Evolutionary conservation across 2,113 vertebrate genomes (phyloP).

Genomic region (Sialia sialis): DNA sequence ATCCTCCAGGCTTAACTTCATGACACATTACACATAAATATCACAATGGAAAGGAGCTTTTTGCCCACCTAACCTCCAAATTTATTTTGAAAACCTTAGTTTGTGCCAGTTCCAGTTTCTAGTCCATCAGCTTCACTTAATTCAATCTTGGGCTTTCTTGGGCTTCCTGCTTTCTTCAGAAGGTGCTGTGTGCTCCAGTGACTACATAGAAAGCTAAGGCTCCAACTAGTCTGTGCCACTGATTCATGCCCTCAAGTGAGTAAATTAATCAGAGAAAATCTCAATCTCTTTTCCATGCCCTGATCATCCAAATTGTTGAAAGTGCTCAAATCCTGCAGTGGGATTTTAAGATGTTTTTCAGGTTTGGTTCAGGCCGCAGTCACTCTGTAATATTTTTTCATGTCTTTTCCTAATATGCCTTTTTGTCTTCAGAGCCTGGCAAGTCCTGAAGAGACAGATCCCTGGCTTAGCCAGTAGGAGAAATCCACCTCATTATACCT

Average conservation of each 20-base stretch:
- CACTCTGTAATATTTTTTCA: neutral
- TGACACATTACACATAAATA: neutral
- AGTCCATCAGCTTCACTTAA: neutral
- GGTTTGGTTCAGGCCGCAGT: neutral
- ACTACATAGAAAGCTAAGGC: neutral
- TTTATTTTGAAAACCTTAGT: neutral
- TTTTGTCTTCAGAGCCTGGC: neutral
- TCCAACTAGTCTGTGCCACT: neutral
- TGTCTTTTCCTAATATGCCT: neutral
- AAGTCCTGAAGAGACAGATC: neutral
- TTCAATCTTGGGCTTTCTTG: neutral
- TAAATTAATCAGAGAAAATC: neutral
- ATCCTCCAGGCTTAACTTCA: neutral
- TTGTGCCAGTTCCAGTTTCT: neutral
- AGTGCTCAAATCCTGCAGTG: neutral
- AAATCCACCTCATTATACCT: neutral
- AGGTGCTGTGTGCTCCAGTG: neutral
- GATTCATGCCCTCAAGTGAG: neutral
- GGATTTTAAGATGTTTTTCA: neutral
- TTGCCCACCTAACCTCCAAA: neutral
- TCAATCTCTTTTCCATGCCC: neutral
- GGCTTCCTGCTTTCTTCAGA: neutral
- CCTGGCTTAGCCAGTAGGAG: neutral
- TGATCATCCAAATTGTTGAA: neutral
- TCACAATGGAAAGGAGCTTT: neutral